Percentiles rank a stretch among this genome's conserved stretches.
Conservation (phyloP, 2,113 vertebrate genomes). For the Oncorhynchus masou region DNA sequence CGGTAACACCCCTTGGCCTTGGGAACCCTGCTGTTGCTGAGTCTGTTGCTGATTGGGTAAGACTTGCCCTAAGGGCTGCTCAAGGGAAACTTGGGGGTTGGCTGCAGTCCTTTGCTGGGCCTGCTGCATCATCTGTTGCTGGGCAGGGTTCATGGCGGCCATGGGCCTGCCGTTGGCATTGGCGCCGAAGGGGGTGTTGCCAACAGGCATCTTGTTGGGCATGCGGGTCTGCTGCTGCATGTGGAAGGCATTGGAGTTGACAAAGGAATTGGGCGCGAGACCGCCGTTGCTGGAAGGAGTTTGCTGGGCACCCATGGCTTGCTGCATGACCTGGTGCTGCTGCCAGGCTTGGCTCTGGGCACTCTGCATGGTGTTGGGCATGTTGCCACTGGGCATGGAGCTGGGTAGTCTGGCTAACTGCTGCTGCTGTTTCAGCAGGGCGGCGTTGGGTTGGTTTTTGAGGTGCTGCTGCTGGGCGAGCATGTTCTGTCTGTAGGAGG, state of each 20-base stretch:
- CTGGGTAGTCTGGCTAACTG: conserved; percentile 73
- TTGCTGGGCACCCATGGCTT: conserved; percentile 77
- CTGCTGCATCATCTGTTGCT: conserved; percentile 80
- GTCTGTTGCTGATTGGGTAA: conserved; percentile 74
- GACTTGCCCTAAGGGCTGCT: conserved; percentile 62
- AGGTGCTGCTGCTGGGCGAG: conserved; percentile 79
- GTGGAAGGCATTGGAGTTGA: conserved; percentile 77
- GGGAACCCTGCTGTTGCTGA: conserved; percentile 78
- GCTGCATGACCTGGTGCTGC: conserved; percentile 68
- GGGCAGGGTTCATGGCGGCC: conserved; percentile 78
- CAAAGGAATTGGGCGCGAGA: conserved; percentile 76
- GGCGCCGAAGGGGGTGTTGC: conserved; percentile 66
- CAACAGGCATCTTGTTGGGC: conserved; percentile 81
- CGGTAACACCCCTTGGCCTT: conserved; percentile 77
- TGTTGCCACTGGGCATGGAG: conserved; percentile 27
- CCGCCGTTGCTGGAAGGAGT: conserved; percentile 66
- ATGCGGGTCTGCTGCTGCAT: conserved; percentile 80
- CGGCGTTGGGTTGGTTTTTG: conserved; percentile 80
- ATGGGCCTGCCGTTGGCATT: conserved; percentile 78
- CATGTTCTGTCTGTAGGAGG: conserved; percentile 82
- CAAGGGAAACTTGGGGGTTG: conserved; percentile 48
- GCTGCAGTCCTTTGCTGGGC: conserved; percentile 67
- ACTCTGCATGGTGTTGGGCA: conserved; percentile 46
- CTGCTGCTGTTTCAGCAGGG: conserved; percentile 83
- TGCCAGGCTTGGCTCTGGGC: conserved; percentile 85